Evolutionary conservation across 2,888 invertebrate species (phyloP).

Genomic region (Andrena bicolor): DNA sequence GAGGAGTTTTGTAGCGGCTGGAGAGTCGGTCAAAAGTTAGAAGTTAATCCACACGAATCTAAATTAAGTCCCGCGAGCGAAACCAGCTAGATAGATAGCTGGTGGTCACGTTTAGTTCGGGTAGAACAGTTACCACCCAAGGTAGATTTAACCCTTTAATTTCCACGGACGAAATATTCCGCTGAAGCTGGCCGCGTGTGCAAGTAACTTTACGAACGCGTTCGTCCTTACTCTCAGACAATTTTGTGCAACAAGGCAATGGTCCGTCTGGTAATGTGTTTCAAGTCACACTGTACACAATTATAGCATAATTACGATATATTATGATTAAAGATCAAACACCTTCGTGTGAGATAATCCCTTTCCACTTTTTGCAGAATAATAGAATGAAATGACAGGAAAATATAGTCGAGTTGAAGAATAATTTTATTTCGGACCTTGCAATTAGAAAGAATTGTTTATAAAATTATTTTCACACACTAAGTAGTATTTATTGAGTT

Average conservation of each 20-base stretch:
- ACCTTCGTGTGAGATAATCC: not conserved
- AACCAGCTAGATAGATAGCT: slow-evolving; percentile 54
- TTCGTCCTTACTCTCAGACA: slow-evolving; percentile 2
- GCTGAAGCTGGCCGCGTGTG: slow-evolving; percentile 17
- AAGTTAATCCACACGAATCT: slow-evolving; percentile 63
- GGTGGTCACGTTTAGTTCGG: slow-evolving; percentile 53
- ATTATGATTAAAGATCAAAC: not conserved
- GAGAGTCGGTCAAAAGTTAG: slow-evolving; percentile 56
- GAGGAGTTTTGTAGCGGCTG: slow-evolving; percentile 30
- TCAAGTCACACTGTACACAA: not conserved
- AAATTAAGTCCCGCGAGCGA: slow-evolving; percentile 59
- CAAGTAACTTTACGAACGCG: slow-evolving; percentile 16
- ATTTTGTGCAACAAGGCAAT: not conserved
- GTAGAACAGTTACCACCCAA: slow-evolving; percentile 40
- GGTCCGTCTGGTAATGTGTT: not conserved
- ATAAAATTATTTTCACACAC: too few relatives aligned
- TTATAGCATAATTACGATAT: not conserved
- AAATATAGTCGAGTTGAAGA: not conserved
- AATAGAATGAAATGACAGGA: too few relatives aligned
- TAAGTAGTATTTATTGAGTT: too few relatives aligned
- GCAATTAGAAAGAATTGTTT: too few relatives aligned
- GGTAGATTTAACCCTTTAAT: slow-evolving; percentile 53
- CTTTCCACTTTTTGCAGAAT: too few relatives aligned
- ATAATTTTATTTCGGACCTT: not conserved
- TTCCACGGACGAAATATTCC: slow-evolving; percentile 42